These are phyloP conservation scores for Palythoa grandis DNA, from an alignment of 92 coral and sea anemone genomes.

Conservation along the genomic window DNA sequence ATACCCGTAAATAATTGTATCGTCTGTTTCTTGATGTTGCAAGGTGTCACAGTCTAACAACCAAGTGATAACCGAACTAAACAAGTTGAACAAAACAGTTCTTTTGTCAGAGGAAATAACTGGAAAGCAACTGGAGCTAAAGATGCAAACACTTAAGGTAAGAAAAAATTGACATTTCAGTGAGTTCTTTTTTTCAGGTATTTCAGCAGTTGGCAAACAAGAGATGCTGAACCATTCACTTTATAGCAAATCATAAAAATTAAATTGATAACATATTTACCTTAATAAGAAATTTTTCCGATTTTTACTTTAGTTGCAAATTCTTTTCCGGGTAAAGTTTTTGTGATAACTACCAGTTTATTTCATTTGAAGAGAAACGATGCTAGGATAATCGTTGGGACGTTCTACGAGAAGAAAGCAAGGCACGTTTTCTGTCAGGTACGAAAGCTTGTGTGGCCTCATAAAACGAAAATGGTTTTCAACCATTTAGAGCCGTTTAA, in stretches of 20 bases:
- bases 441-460: not conserved
- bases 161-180: not conserved
- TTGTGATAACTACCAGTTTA: not conserved
- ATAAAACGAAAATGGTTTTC: too few species aligned
- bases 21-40: not conserved
- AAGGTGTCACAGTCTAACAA: conserved; percentile 73
- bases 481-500: too few species aligned
- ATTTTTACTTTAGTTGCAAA: too few species aligned
- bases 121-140: conserved; percentile 74
- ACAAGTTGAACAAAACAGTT: conserved; percentile 68
- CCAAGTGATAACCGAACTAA: conserved; percentile 78
- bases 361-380: conserved; percentile 67
- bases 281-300: too few species aligned
- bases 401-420: conserved; percentile 83
- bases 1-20: not conserved
- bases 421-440: conserved; percentile 87
- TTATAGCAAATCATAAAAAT: too few species aligned
- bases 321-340: too few species aligned
- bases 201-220: too few species aligned
- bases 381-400: conserved; percentile 87
- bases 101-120: conserved; percentile 77
- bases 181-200: not conserved
- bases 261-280: too few species aligned
- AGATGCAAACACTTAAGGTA: conserved; percentile 77
- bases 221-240: too few species aligned